Evolutionary conservation across 2,888 invertebrate species (phyloP).

Genomic region (Endotricha flammealis): DNA sequence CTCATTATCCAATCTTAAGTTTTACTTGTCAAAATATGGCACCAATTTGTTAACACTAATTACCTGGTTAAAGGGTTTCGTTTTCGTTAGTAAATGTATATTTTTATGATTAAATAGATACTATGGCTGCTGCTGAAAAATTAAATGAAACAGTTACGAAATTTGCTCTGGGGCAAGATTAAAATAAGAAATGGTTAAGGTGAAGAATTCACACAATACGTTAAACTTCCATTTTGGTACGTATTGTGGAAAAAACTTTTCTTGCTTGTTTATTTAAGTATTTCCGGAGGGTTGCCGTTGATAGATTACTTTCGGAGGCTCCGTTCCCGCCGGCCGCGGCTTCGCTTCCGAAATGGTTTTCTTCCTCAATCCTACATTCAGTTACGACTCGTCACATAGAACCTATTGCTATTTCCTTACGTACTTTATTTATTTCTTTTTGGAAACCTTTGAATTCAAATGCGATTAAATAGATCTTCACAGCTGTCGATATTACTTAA

Average conservation of each 20-base stretch:
- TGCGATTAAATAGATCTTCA: conserved; percentile 6
- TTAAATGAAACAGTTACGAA: too few relatives aligned
- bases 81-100: too few relatives aligned
- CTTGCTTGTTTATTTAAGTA: conserved; percentile 49
- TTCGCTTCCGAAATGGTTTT: conserved; percentile 44
- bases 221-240: conserved; percentile 33
- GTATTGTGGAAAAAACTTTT: conserved; percentile 32
- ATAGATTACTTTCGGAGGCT: conserved; percentile 53
- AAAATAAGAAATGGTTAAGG: conserved; percentile 37
- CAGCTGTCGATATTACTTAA: conserved; percentile 1
- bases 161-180: too few relatives aligned
- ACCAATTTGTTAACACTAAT: conserved; percentile 38
- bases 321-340: conserved; percentile 28
- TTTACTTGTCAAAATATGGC: conserved; percentile 39
- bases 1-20: conserved; percentile 43
- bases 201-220: conserved; percentile 33
- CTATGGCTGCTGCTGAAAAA: conserved; percentile 18
- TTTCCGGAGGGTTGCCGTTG: conserved; percentile 52
- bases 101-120: conserved; percentile 29
- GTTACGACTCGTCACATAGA: conserved; percentile 31
- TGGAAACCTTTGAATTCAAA: conserved; percentile 7
- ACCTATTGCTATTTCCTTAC: conserved; percentile 19
- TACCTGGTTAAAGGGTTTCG: conserved; percentile 31
- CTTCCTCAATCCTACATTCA: conserved; percentile 44
- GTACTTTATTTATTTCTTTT: conserved; percentile 8